A percentile compares a stretch with the other conserved stretches of the same genome.
Conservation (phyloP, 2,113 vertebrate genomes). For the Platycercus adscitus region DNA sequence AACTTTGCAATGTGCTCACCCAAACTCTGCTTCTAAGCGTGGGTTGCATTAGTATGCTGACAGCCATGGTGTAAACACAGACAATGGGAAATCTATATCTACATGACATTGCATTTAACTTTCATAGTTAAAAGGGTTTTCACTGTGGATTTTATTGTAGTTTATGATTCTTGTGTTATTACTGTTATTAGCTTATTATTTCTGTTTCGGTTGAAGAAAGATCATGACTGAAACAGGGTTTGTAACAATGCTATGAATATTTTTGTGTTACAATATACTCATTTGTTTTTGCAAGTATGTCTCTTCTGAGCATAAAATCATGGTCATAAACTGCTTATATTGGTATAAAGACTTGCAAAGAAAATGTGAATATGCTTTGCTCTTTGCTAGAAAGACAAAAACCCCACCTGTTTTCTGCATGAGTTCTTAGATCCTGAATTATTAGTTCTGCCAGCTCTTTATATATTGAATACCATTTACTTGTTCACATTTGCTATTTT, state of each 20-base stretch:
- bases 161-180: not conserved
- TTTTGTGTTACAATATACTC: not conserved
- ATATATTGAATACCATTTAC: not conserved
- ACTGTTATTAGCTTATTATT: not conserved
- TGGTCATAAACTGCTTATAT: not conserved
- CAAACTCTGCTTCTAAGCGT: not conserved
- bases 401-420: rapidly evolving
- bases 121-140: not conserved
- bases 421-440: not conserved
- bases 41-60: not conserved
- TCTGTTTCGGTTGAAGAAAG: not conserved
- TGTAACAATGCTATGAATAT: not conserved
- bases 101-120: not conserved
- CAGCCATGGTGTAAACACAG: not conserved
- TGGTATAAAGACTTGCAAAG: not conserved
- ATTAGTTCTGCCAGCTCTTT: not conserved
- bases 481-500: constrained; percentile 38
- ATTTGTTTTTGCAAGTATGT: not conserved
- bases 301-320: not conserved
- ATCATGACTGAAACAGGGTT: not conserved
- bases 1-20: not conserved
- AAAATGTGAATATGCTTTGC: not conserved
- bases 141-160: not conserved
- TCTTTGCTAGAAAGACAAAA: not conserved
- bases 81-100: not conserved